phyloP scores from a whole-genome alignment of 2,113 vertebrate genomes.

The Xiphophorus hellerii region DNA sequence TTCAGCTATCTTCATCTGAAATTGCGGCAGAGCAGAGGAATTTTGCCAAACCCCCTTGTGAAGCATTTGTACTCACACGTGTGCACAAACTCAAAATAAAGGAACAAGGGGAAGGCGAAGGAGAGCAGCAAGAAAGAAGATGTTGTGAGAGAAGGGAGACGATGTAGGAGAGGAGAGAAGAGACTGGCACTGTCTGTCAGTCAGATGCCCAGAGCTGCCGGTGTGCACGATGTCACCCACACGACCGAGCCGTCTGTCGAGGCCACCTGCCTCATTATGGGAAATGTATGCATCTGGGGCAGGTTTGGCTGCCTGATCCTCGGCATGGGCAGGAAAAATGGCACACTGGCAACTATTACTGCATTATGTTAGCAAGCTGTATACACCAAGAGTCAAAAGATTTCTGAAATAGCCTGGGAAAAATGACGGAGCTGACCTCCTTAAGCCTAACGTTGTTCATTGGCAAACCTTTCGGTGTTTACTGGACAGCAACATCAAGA shows the following conservation, averaged over 20 bases:
- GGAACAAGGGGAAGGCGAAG: constrained; percentile 32
- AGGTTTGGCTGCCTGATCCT: constrained; percentile 72
- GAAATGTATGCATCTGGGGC: constrained; percentile 81
- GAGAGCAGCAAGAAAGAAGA: constrained; percentile 37
- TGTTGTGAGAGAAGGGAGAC: constrained; percentile 31
- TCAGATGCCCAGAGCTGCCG: constrained; percentile 77
- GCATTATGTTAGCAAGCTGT: constrained; percentile 72
- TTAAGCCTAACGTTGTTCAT: background rate
- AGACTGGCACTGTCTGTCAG: constrained; percentile 79
- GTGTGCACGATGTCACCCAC: constrained; percentile 73
- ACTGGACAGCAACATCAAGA: background rate
- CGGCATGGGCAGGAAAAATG: constrained; percentile 72
- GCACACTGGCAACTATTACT: constrained; percentile 76
- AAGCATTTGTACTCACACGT: constrained; percentile 27
- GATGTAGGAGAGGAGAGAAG: constrained; percentile 38
- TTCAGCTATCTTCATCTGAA: constrained; percentile 81
- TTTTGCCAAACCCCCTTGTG: constrained; percentile 58
- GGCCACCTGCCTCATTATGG: constrained; percentile 80
- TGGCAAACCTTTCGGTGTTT: no score
- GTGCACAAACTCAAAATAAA: constrained; percentile 35
- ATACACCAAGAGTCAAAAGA: constrained; percentile 55
- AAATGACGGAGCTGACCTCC: background rate
- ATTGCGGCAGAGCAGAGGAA: constrained; percentile 66
- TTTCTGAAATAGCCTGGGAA: constrained; percentile 41
- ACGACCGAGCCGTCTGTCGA: constrained; percentile 77